Conservation (phyloP, 2,113 vertebrate genomes). For the Columbina picui region DNA sequence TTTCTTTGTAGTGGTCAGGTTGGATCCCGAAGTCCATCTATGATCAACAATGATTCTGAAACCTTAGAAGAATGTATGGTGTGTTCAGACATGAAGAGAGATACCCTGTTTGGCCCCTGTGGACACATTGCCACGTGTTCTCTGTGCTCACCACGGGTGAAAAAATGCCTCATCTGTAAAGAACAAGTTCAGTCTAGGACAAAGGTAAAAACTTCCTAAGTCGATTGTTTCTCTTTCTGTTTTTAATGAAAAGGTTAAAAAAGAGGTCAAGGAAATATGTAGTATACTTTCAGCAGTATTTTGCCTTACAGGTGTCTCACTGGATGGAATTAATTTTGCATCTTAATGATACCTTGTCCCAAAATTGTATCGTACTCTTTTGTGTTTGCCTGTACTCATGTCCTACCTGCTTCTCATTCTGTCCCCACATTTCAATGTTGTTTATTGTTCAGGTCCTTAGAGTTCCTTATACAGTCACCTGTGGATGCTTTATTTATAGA, state of each 20-base stretch:
- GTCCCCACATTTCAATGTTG: background rate
- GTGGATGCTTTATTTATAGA: background rate
- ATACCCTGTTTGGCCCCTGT: conserved; percentile 97
- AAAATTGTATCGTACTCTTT: background rate
- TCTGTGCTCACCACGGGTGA: conserved; percentile 97
- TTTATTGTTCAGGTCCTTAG: background rate
- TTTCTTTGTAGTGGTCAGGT: conserved; percentile 88
- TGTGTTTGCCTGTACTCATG: background rate
- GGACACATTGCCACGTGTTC: conserved; percentile 98
- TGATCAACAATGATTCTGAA: conserved; percentile 94
- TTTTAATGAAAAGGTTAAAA: background rate
- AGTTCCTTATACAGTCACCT: background rate
- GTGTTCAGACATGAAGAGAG: conserved; percentile 97
- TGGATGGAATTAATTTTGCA: background rate
- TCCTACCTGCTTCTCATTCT: background rate
- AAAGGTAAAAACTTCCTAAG: conserved; percentile 82
- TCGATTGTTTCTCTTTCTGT: background rate
- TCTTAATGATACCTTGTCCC: background rate
- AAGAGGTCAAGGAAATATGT: background rate
- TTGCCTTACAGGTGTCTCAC: background rate
- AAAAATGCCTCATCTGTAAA: conserved; percentile 99
- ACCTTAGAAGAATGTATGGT: conserved; percentile 99
- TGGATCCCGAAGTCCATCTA: conserved; percentile 94
- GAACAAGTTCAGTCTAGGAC: conserved; percentile 98
- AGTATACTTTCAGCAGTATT: background rate